Evolutionary conservation across 2,797 vertebrate genomes (phyloP).

Genomic region (Hirundo rustica): DNA sequence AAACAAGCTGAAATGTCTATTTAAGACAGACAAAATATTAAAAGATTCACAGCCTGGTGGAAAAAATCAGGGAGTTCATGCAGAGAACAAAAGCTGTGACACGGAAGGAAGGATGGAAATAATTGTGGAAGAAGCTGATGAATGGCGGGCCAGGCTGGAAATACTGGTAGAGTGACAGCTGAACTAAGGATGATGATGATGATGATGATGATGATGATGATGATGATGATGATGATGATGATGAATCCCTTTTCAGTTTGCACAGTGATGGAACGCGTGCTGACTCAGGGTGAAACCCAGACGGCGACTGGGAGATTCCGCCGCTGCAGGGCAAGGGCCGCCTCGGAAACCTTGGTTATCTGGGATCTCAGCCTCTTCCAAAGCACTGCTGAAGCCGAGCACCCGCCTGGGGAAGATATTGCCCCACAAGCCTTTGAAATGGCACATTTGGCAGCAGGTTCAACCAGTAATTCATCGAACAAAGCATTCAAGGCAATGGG

Average conservation of each 20-base stretch:
- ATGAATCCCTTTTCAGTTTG: background rate
- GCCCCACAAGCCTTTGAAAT: background rate
- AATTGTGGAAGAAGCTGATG: background rate
- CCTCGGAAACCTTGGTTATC: background rate
- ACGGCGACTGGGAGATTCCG: background rate
- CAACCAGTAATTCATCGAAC: background rate
- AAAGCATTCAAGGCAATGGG: background rate
- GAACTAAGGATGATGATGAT: background rate
- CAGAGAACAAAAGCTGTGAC: background rate
- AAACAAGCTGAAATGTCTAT: background rate
- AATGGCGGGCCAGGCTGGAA: constrained; percentile 1
- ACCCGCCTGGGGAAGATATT: background rate
- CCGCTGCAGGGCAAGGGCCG: background rate
- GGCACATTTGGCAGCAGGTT: constrained; percentile 27
- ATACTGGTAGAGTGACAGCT: constrained; percentile 13
- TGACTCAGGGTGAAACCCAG: constrained; percentile 23
- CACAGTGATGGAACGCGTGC: background rate
- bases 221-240: background rate
- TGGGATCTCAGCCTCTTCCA: background rate
- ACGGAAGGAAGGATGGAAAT: background rate
- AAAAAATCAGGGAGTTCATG: background rate
- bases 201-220: background rate
- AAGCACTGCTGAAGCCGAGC: background rate
- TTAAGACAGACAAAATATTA: background rate
- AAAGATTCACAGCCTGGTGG: background rate